A percentile compares a stretch with the other conserved stretches of the same genome.
These are phyloP conservation scores for Pantelozetes paolii DNA, from an alignment of 2,888 invertebrate genomes.

Conservation along the genomic window DNA sequence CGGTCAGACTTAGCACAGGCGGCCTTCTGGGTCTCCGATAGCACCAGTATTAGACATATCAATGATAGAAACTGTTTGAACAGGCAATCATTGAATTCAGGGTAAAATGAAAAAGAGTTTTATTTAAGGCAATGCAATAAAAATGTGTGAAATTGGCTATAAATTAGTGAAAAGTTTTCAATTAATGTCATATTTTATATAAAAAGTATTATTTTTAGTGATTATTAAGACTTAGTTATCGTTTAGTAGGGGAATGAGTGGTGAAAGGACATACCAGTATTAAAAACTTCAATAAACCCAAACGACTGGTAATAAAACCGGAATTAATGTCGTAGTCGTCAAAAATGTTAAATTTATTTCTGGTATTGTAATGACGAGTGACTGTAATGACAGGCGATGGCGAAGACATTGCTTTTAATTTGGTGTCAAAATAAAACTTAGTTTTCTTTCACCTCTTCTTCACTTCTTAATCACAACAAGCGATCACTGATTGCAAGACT, in stretches of 20 bases:
- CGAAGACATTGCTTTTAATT: neutral
- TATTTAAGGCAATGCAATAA: too few species aligned
- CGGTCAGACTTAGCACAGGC: constrained; percentile 23
- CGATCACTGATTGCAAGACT: neutral
- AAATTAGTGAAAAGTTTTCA: neutral
- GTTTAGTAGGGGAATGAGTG: neutral
- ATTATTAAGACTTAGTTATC: neutral
- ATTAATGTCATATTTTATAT: neutral
- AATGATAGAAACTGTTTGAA: neutral
- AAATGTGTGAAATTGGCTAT: neutral
- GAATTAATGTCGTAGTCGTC: constrained; percentile 3
- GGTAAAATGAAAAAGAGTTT: neutral
- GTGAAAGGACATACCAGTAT: neutral
- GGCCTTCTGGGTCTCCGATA: constrained; percentile 15
- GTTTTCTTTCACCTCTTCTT: neutral
- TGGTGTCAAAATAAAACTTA: neutral
- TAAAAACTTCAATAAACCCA: constrained; percentile 14
- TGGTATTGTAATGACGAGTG: neutral
- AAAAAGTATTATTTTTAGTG: too few species aligned
- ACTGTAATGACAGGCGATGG: neutral
- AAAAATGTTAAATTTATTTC: constrained; percentile 14
- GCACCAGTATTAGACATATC: constrained; percentile 17
- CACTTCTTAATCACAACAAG: neutral
- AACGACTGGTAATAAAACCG: constrained; percentile 15
- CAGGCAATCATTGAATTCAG: neutral